A percentile compares a stretch with the other conserved stretches of the same genome.
Conservation (phyloP, 1,140 invertebrate species). For the Mercenaria mercenaria region DNA sequence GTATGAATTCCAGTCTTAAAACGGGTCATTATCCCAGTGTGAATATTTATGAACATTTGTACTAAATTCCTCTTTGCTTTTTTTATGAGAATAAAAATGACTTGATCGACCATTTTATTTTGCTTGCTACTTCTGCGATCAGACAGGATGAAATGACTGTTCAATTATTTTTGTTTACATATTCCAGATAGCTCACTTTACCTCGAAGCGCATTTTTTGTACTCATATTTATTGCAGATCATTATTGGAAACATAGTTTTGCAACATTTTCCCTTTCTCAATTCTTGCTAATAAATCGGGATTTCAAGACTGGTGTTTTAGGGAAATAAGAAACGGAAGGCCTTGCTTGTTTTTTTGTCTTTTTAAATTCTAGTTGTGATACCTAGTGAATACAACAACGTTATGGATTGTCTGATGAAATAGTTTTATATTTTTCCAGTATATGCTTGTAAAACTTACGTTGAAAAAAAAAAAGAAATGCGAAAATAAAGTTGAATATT, state of each 20-base stretch:
- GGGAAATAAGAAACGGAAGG: not conserved
- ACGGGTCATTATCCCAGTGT: constrained; percentile 24
- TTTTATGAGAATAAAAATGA: not conserved
- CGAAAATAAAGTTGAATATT: constrained; percentile 15
- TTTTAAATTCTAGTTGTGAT: no score
- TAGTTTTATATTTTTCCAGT: constrained; percentile 39
- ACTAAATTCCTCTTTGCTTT: not conserved
- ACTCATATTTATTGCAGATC: not conserved
- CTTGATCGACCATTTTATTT: not conserved
- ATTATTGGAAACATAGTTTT: not conserved
- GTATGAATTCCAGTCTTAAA: constrained; percentile 34
- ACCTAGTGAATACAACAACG: constrained; percentile 21
- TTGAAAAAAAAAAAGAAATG: not conserved
- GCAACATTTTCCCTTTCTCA: not conserved
- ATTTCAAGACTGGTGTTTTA: not conserved
- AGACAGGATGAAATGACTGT: no score
- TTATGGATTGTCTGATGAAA: constrained; percentile 15
- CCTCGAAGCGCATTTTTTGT: not conserved
- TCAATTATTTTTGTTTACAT: no score
- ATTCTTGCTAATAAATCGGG: not conserved
- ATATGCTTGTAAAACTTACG: constrained; percentile 32
- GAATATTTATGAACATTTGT: constrained; percentile 7
- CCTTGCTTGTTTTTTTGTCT: not conserved
- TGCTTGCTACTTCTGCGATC: no score
- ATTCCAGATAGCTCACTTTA: not conserved